These are phyloP conservation scores for Heliconius hewitsoni DNA, from an alignment of 1,140 invertebrate genomes.

Conservation along the genomic window DNA sequence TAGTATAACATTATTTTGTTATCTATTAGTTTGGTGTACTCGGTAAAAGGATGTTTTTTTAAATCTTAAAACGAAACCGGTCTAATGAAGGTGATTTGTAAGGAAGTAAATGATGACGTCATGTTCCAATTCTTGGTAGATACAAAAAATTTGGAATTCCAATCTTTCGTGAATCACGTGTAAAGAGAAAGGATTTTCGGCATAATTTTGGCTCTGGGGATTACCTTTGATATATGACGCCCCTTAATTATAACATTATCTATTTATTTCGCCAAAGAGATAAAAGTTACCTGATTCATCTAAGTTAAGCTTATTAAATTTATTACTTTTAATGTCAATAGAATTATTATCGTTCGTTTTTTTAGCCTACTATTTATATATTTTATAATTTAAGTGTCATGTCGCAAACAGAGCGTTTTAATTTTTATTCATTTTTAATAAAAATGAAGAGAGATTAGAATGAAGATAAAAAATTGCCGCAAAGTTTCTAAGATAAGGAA, in stretches of 20 bases:
- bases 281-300: constrained; percentile 1
- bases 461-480: no score
- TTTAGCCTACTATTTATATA: no score
- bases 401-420: no score
- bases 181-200: background rate
- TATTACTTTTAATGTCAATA: background rate
- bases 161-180: background rate
- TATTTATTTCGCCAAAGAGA: background rate
- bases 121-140: background rate
- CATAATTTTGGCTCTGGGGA: constrained; percentile 2
- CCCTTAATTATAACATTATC: background rate
- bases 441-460: no score
- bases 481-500: no score
- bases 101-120: background rate
- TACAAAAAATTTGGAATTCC: background rate
- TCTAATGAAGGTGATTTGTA: background rate
- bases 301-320: background rate
- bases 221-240: constrained; percentile 1
- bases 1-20: no score
- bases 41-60: no score
- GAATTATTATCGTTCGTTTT: no score
- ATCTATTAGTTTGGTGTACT: no score
- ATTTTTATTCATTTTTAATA: no score
- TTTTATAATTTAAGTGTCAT: no score
- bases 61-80: no score